Evolutionary conservation across 1,140 invertebrate genomes (phyloP), one percentile per base, ranked within the genome.

Genomic region (Chironomus tepperi): DNA sequence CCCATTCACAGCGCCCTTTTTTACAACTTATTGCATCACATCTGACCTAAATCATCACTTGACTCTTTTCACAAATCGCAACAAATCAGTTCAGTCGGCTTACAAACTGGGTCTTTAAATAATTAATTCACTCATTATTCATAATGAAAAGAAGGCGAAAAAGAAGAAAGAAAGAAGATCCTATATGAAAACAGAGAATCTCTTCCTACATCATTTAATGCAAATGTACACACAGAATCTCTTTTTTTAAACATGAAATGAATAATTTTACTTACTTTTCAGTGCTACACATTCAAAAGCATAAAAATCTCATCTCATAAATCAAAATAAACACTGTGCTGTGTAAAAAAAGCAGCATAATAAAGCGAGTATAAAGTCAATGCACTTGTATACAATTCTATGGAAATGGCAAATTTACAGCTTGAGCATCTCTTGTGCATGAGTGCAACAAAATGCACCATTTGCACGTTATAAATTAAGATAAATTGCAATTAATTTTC

Each of bases 381-480:
- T 57, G 47, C 47, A 12, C 47, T 57, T 12, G 15, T 12, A n/a
- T 3, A n/a, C 47, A 3, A 34, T 34, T 34, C 24, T 57, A 57
- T 57, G 47, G 47, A 57, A 57, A n/a, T 57, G 12, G 47, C 47
- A 57, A 57, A 57, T 57, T 57, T 57, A 57, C 47, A 57, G n/a
- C 47, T 57, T 15, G 24, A 34, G 24, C 24, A 34, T 34, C 24
- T 34, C 24, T 57, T n/a, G 12, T 57, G 47, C 47, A 57, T 57
- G 47, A 57, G 47, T 57, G 47, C 47, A 57, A 57, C 47, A 6
- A 70, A 70, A 70, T 21, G 65, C 65, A 70, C 65, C 65, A 70
- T 70, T 70, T 19, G 65, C 65, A 70, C 65, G 19, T 70, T 70
- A 70, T 70, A 70, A 70, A 70, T 70, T 70, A 70, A 70, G 65